Evolutionary conservation across 2,888 invertebrate genomes (phyloP).

Genomic region (Agrotis puta): DNA sequence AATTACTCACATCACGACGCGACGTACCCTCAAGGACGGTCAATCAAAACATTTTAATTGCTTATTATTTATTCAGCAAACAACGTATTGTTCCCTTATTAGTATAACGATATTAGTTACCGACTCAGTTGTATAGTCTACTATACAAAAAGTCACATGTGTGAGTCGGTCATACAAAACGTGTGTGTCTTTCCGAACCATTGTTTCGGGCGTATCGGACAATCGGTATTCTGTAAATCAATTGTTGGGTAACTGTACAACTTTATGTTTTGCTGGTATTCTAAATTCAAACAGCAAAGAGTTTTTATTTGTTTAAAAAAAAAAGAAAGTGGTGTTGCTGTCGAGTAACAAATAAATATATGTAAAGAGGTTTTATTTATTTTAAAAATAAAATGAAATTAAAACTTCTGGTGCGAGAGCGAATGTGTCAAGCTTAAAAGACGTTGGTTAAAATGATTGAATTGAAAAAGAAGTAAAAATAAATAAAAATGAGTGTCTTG

Average conservation of each 20-base stretch:
- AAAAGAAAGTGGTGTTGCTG: neutral
- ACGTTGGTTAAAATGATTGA: no score
- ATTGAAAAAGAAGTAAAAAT: neutral
- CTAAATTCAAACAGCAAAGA: neutral
- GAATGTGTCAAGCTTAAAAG: neutral
- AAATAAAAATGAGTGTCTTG: slow-evolving; percentile 34
- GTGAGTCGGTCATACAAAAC: slow-evolving; percentile 42
- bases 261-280: slow-evolving; percentile 26
- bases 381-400: neutral
- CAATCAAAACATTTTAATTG: slow-evolving; percentile 32
- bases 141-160: slow-evolving; percentile 50
- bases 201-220: slow-evolving; percentile 58
- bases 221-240: slow-evolving; percentile 61
- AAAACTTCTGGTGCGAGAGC: neutral
- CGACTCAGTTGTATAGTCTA: slow-evolving; percentile 15
- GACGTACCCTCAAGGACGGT: slow-evolving; percentile 37
- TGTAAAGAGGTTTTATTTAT: neutral
- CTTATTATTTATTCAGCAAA: slow-evolving; percentile 38
- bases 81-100: slow-evolving; percentile 46
- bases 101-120: slow-evolving; percentile 34
- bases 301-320: neutral
- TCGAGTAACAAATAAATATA: neutral
- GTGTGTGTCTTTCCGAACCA: slow-evolving; percentile 40
- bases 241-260: slow-evolving; percentile 55
- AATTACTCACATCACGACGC: slow-evolving; percentile 4